These are phyloP conservation scores for Macaria liturata DNA, from an alignment of 2,888 invertebrate species.

Conservation along the genomic window DNA sequence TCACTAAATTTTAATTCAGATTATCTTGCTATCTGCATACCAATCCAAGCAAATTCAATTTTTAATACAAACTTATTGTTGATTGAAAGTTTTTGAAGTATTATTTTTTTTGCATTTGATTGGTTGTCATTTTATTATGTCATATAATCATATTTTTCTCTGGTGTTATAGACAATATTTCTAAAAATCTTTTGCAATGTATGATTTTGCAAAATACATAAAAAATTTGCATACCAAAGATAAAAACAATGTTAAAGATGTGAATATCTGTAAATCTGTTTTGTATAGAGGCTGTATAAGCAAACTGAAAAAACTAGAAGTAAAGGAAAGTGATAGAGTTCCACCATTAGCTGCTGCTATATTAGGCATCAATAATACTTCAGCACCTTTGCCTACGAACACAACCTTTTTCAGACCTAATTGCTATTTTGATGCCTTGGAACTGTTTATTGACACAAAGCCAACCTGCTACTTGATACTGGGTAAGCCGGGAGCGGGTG, in stretches of 20 bases:
- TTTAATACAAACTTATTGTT: too few relatives aligned
- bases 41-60: too few relatives aligned
- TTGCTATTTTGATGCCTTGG: slow-evolving; percentile 79
- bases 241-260: slow-evolving; percentile 44
- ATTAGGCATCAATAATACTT: slow-evolving; percentile 66
- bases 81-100: too few relatives aligned
- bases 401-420: slow-evolving; percentile 59
- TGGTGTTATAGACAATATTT: background rate
- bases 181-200: slow-evolving; percentile 36
- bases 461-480: slow-evolving; percentile 84
- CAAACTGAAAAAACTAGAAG: slow-evolving; percentile 31
- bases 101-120: too few relatives aligned
- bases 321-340: slow-evolving; percentile 13
- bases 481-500: slow-evolving; percentile 83
- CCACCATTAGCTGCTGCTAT: slow-evolving; percentile 60
- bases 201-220: slow-evolving; percentile 45
- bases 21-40: too few relatives aligned
- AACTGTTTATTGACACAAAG: slow-evolving; percentile 68
- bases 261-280: slow-evolving; percentile 43
- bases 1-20: too few relatives aligned
- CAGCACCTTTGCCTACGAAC: slow-evolving; percentile 48
- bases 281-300: slow-evolving; percentile 48
- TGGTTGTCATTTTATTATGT: too few relatives aligned
- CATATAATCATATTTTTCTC: too few relatives aligned
- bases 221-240: slow-evolving; percentile 50